Evolutionary conservation across 1,140 invertebrate genomes (phyloP).

Genomic region (Drosophila kanapiae): DNA sequence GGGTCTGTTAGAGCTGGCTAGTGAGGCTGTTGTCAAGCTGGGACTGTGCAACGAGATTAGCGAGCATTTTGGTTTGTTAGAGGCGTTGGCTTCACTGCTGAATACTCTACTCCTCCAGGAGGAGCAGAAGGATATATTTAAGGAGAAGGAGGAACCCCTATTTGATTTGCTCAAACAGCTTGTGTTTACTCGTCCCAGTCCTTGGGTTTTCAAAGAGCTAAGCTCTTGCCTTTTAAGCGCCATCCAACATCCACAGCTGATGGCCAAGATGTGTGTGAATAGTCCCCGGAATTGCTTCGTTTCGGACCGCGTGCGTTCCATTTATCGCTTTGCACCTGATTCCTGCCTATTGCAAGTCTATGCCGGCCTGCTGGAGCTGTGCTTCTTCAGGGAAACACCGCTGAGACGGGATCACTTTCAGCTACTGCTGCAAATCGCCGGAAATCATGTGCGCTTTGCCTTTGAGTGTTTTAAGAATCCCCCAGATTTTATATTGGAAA

Average conservation of each 20-base stretch:
- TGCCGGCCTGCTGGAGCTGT: conserved; percentile 68
- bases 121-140: neutral
- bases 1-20: conserved; percentile 54
- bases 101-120: conserved; percentile 41
- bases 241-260: conserved; percentile 25
- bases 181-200: conserved; percentile 68
- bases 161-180: conserved; percentile 68
- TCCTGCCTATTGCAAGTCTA: conserved; percentile 79
- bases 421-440: conserved; percentile 55
- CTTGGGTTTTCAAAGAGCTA: conserved; percentile 69
- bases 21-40: conserved; percentile 62
- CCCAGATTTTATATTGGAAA: conserved; percentile 67
- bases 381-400: conserved; percentile 55
- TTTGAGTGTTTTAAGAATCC: conserved; percentile 69
- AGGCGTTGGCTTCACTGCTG: conserved; percentile 59
- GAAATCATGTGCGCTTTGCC: conserved; percentile 74
- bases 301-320: conserved; percentile 65
- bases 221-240: conserved; percentile 63
- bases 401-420: conserved; percentile 57
- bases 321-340: conserved; percentile 70
- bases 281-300: conserved; percentile 56
- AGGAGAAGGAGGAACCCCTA: conserved; percentile 11
- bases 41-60: conserved; percentile 67
- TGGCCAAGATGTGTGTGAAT: conserved; percentile 60
- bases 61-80: conserved; percentile 68